Conservation (phyloP, 2,888 invertebrate species). For the Diogma glabrata region DNA sequence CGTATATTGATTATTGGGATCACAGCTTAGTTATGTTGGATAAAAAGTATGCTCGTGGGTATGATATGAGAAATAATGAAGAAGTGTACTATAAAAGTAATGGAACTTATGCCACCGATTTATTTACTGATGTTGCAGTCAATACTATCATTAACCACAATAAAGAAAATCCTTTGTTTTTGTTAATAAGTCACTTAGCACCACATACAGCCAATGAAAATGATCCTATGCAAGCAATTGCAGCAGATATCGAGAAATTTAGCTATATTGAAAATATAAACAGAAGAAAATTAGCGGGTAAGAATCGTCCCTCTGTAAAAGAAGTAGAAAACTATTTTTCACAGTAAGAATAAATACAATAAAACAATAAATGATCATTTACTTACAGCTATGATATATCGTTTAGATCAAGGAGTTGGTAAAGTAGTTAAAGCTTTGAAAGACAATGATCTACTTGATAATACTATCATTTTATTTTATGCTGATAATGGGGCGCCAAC, state of each 20-base stretch:
- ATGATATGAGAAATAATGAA: slow-evolving; percentile 41
- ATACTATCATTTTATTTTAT: slow-evolving; percentile 74
- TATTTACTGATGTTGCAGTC: slow-evolving; percentile 53
- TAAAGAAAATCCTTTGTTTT: slow-evolving; percentile 52
- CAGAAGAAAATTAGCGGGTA: slow-evolving; percentile 58
- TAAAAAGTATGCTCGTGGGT: slow-evolving; percentile 33
- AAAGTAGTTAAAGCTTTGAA: slow-evolving; percentile 57
- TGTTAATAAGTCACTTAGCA: slow-evolving; percentile 69
- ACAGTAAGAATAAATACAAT: slow-evolving; percentile 28
- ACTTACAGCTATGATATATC: slow-evolving; percentile 66
- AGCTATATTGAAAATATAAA: slow-evolving; percentile 52
- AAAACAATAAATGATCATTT: background rate
- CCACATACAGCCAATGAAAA: slow-evolving; percentile 65
- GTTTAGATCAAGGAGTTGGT: slow-evolving; percentile 76
- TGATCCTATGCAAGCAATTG: slow-evolving; percentile 57
- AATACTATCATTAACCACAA: slow-evolving; percentile 49
- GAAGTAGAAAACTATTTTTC: slow-evolving; percentile 23
- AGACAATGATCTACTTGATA: slow-evolving; percentile 54
- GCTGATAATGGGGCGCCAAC: slow-evolving; percentile 84
- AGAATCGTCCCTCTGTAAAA: slow-evolving; percentile 11
- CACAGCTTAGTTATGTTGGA: slow-evolving; percentile 41
- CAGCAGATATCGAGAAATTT: slow-evolving; percentile 55
- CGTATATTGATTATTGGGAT: slow-evolving; percentile 69
- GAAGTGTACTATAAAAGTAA: slow-evolving; percentile 41
- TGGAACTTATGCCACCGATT: slow-evolving; percentile 54